These are phyloP conservation scores for Eupithecia insigniata DNA, from an alignment of 2,888 invertebrate species.

Conservation along the genomic window DNA sequence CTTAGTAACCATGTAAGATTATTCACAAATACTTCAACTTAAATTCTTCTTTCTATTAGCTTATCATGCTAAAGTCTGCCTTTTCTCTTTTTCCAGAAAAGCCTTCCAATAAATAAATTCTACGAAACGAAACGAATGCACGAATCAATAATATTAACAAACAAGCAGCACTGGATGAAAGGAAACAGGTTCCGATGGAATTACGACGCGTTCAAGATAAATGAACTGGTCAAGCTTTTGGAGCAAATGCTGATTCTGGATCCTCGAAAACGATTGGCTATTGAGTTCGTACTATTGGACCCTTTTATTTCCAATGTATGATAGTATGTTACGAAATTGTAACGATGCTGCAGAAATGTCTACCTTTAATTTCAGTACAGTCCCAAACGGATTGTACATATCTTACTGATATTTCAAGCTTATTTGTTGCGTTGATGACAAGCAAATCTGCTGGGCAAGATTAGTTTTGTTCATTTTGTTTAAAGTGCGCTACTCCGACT, in stretches of 20 bases:
- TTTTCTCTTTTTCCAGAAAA: constrained; percentile 43
- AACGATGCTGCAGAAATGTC: background rate
- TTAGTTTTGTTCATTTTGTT: background rate
- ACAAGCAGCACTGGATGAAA: constrained; percentile 44
- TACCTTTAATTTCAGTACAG: background rate
- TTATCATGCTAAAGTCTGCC: background rate
- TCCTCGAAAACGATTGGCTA: constrained; percentile 56
- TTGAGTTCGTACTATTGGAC: constrained; percentile 57
- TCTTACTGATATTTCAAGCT: background rate
- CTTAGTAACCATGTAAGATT: constrained; percentile 41
- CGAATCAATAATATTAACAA: constrained; percentile 37
- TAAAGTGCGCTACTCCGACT: background rate
- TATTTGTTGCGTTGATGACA: too few relatives aligned
- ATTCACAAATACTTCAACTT: background rate
- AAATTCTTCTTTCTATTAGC: background rate
- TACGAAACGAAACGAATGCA: constrained; percentile 41
- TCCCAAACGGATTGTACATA: background rate
- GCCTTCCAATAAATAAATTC: constrained; percentile 43
- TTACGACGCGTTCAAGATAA: constrained; percentile 47
- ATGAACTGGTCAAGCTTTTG: constrained; percentile 48
- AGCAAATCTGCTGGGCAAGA: background rate
- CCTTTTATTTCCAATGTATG: constrained; percentile 53
- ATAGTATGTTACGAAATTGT: background rate
- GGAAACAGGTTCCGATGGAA: constrained; percentile 22
- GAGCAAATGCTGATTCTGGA: constrained; percentile 60